These are phyloP conservation scores for Heteromurus nitidus DNA, from an alignment of 2,888 invertebrate species.

Conservation along the genomic window DNA sequence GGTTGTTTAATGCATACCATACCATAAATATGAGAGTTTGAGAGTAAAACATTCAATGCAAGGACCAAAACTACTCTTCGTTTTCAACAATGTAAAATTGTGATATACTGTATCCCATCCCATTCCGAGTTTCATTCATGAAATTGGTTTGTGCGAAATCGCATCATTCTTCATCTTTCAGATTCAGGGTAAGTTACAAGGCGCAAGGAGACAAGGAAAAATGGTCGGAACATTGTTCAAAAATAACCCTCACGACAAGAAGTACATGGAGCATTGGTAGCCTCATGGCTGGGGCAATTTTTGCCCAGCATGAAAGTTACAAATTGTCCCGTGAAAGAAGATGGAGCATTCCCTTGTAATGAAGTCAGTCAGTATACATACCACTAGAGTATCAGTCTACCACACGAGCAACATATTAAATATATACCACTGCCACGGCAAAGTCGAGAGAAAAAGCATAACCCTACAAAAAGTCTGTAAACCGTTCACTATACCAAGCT, in stretches of 20 bases:
- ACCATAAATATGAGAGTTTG: too few relatives aligned
- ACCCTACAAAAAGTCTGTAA: too few relatives aligned
- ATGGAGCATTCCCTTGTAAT: constrained; percentile 17
- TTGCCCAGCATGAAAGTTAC: constrained; percentile 22
- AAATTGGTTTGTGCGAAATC: constrained; percentile 5
- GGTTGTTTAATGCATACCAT: too few relatives aligned
- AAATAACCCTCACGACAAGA: constrained; percentile 19
- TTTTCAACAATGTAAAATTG: too few relatives aligned
- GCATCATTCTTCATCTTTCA: constrained; percentile 25
- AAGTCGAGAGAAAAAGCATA: too few relatives aligned
- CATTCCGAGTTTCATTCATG: constrained; percentile 6
- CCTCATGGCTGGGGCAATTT: constrained; percentile 17
- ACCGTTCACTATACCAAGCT: too few relatives aligned
- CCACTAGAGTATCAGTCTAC: background rate
- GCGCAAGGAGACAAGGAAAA: constrained; percentile 12
- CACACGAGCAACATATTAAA: too few relatives aligned
- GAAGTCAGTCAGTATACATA: constrained; percentile 12
- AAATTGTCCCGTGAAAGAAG: constrained; percentile 30
- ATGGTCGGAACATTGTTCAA: background rate
- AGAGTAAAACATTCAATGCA: too few relatives aligned
- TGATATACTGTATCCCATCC: too few relatives aligned
- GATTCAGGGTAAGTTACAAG: constrained; percentile 1
- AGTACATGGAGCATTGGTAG: background rate
- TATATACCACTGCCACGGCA: too few relatives aligned
- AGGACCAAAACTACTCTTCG: too few relatives aligned